A percentile compares a stretch with the other conserved stretches of the same genome.
Evolutionary conservation across 2,797 vertebrate species (phyloP).

Genomic region (Peromyscus aztecus): DNA sequence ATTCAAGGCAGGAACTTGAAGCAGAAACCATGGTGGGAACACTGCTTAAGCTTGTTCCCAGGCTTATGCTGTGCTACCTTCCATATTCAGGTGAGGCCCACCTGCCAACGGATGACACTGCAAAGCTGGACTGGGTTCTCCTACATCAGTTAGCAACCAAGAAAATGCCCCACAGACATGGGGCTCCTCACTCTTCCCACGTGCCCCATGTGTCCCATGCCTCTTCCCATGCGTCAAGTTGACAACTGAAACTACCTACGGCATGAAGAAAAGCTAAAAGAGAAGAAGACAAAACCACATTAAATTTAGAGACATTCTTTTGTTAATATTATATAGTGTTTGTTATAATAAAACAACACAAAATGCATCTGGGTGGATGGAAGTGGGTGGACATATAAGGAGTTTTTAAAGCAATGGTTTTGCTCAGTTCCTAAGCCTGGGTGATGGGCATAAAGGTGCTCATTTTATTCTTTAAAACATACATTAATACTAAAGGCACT

Average conservation of each 20-base stretch:
- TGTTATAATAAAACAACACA: not conserved
- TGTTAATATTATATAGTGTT: not conserved
- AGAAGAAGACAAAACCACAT: not conserved
- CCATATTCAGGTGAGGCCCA: not conserved
- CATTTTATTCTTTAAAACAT: not conserved
- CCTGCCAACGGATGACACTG: not conserved
- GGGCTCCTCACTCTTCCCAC: not conserved
- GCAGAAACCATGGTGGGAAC: not conserved
- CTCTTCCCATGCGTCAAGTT: not conserved
- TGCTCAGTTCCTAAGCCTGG: not conserved
- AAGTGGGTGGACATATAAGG: not conserved
- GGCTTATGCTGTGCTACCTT: not conserved
- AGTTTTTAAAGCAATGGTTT: not conserved
- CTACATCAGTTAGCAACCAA: not conserved
- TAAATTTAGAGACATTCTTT: not conserved
- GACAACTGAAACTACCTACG: not conserved
- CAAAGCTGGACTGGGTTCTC: not conserved
- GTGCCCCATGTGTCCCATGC: not conserved
- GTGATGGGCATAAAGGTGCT: not conserved
- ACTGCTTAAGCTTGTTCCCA: not conserved
- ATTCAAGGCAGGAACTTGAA: not conserved
- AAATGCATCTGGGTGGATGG: not conserved
- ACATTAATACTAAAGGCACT: not conserved
- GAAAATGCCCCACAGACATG: not conserved
- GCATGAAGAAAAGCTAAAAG: not conserved